Percentiles rank a stretch among this genome's conserved stretches.
Conservation (phyloP, 2,113 vertebrate genomes). For the Microtus ochrogaster region DNA sequence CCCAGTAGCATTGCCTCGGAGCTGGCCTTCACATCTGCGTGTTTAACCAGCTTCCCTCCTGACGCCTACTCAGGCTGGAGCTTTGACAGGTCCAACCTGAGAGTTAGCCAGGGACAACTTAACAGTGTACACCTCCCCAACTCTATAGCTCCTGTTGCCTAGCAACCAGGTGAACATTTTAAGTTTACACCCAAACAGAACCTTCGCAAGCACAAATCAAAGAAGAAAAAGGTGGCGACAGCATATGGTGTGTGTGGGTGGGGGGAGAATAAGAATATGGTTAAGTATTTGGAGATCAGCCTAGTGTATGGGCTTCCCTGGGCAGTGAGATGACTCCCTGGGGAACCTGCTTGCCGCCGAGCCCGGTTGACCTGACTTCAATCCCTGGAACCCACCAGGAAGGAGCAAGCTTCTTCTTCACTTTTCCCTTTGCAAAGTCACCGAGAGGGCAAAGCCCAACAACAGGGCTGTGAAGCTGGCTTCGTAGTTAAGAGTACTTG, state of each 20-base stretch:
- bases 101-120: not conserved
- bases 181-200: constrained; percentile 55
- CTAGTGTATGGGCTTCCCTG: not conserved
- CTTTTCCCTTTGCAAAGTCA: not conserved
- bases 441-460: not conserved
- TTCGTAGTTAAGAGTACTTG: not conserved
- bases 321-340: not conserved
- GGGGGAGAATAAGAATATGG: not conserved
- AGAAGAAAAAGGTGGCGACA: not conserved
- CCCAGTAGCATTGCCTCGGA: accelerated
- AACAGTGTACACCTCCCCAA: not conserved
- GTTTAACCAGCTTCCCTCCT: not conserved
- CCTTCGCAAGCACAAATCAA: constrained; percentile 26
- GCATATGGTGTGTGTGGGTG: accelerated
- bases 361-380: not conserved
- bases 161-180: constrained; percentile 49
- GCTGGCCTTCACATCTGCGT: accelerated
- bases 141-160: constrained; percentile 27
- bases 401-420: not conserved
- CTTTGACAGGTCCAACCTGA: not conserved
- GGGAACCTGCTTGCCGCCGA: not conserved
- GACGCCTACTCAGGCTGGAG: not conserved
- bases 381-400: not conserved
- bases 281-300: not conserved
- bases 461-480: not conserved